Percentiles rank a stretch among this genome's conserved stretches.
Evolutionary conservation across 2,113 vertebrate genomes (phyloP).

Genomic region (Ciconia maguari): DNA sequence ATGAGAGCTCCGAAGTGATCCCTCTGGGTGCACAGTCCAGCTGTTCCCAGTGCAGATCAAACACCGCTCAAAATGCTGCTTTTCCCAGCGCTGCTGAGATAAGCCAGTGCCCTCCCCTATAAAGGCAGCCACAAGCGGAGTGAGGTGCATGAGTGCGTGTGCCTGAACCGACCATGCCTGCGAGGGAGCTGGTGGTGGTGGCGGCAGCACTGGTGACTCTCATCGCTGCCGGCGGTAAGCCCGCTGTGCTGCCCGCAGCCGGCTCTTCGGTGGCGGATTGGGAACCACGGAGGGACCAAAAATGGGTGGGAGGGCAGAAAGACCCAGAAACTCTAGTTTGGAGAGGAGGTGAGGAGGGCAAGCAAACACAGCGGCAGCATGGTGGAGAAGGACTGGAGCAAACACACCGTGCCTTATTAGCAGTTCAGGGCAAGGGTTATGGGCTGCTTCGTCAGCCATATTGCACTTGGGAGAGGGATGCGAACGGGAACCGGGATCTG

Average conservation of each 20-base stretch:
- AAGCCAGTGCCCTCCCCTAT: background rate
- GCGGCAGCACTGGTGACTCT: background rate
- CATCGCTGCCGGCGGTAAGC: background rate
- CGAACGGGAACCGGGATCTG: background rate
- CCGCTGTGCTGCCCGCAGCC: background rate
- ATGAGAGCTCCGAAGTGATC: background rate
- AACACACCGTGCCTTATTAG: rapidly evolving
- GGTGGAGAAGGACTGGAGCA: background rate
- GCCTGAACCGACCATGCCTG: background rate
- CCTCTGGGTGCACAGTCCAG: background rate
- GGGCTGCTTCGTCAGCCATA: background rate
- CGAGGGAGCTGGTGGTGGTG: background rate
- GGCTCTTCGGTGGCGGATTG: rapidly evolving
- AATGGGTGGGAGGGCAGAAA: background rate
- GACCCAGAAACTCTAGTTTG: background rate
- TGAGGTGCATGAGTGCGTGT: rapidly evolving
- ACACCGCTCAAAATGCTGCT: background rate
- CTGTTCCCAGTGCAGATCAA: background rate
- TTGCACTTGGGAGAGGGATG: background rate
- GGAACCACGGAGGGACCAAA: background rate
- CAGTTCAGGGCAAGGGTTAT: background rate
- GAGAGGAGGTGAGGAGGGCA: background rate
- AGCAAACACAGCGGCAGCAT: background rate
- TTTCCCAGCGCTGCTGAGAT: conserved; percentile 31
- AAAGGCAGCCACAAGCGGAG: background rate